phyloP scores from a whole-genome alignment of 2,888 invertebrate species.

The Caenorhabditis doughertyi region DNA sequence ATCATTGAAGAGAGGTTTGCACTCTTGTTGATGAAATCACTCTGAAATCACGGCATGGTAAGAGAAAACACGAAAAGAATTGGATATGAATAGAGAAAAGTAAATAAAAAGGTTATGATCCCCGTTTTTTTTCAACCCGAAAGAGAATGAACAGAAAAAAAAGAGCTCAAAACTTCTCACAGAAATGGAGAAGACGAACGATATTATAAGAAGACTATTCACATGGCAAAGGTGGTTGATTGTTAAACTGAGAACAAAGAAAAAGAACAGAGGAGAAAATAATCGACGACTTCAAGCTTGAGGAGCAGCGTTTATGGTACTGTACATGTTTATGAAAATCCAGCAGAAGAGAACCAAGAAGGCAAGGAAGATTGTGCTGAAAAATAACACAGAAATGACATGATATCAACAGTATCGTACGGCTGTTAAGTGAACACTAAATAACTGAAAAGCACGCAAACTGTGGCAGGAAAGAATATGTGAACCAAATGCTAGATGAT shows the following conservation, averaged over 20 bases:
- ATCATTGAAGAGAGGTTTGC: conserved; percentile 8
- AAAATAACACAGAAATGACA: conserved; percentile 27
- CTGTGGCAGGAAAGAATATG: not conserved
- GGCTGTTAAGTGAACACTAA: not conserved
- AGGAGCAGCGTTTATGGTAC: conserved; percentile 40
- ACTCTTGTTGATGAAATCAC: conserved; percentile 33
- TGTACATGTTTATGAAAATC: conserved; percentile 10
- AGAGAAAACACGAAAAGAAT: not conserved
- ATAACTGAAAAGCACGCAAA: not conserved
- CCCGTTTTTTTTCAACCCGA: conserved; percentile 19
- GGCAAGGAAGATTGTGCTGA: conserved; percentile 22
- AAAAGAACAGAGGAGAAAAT: conserved; percentile 7
- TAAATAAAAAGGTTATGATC: not conserved
- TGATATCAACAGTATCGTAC: too few relatives aligned
- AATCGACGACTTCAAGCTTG: conserved; percentile 21
- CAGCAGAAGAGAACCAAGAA: not conserved
- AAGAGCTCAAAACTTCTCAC: not conserved
- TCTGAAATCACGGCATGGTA: conserved; percentile 30
- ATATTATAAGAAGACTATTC: conserved; percentile 8
- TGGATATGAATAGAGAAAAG: conserved; percentile 1
- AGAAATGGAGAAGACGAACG: conserved; percentile 5
- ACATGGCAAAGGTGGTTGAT: conserved; percentile 17
- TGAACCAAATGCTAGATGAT: not conserved
- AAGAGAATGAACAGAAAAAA: not conserved
- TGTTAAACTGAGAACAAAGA: conserved; percentile 29